A percentile compares a stretch with the other conserved stretches of the same genome.
phyloP scores from a whole-genome alignment of 2,888 invertebrate genomes.

The Rhagonycha fulva region DNA sequence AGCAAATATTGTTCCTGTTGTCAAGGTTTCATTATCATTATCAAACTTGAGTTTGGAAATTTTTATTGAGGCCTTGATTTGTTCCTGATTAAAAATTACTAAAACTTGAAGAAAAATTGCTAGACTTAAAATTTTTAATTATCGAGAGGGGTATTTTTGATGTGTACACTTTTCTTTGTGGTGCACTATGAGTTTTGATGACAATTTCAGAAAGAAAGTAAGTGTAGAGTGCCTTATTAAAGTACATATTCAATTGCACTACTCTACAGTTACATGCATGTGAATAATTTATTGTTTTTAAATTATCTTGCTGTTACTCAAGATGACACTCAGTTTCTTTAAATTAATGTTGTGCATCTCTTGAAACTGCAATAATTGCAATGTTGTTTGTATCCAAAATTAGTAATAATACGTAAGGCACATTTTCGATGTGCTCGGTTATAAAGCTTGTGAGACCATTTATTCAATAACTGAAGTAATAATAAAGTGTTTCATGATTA shows the following conservation, averaged over 20 bases:
- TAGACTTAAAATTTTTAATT: neutral
- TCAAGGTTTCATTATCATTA: neutral
- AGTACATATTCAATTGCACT: neutral
- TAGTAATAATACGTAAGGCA: neutral
- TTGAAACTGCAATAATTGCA: neutral
- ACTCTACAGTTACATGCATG: neutral
- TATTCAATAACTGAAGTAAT: neutral
- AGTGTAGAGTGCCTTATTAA: neutral
- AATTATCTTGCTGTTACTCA: neutral
- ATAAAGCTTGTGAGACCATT: neutral
- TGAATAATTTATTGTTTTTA: neutral
- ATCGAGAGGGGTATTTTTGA: neutral
- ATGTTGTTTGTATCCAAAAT: neutral
- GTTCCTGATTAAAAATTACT: neutral
- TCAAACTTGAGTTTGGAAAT: neutral
- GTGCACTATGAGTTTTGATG: neutral
- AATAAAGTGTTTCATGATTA: neutral
- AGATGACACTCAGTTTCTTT: neutral
- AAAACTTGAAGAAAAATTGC: neutral
- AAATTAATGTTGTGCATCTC: neutral
- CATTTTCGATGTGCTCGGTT: neutral
- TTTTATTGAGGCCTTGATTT: neutral
- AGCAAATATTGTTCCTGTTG: neutral
- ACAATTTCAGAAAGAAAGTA: neutral
- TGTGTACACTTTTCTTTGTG: neutral